These are phyloP conservation scores for Eupsittula cactorum DNA, from an alignment of 2,113 vertebrate genomes.

Conservation along the genomic window DNA sequence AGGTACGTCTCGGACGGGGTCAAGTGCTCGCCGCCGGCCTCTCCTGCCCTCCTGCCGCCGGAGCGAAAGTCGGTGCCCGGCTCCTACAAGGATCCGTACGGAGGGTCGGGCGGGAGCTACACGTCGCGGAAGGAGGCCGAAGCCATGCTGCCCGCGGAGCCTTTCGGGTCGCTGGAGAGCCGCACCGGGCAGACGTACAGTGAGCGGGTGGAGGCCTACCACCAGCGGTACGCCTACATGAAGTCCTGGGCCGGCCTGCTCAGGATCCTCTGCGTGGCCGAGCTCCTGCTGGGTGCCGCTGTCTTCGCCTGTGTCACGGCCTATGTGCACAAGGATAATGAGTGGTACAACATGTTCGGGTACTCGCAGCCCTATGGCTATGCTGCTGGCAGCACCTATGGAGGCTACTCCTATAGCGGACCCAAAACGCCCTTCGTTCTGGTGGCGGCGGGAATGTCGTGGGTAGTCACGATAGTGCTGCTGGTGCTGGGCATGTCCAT, in stretches of 20 bases:
- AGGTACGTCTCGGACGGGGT: conserved; percentile 78
- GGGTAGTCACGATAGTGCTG: conserved; percentile 87
- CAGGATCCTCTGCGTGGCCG: conserved; percentile 81
- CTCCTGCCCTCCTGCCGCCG: conserved; percentile 60
- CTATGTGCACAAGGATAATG: conserved; percentile 94
- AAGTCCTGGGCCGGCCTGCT: conserved; percentile 95
- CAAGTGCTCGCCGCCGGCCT: conserved; percentile 87
- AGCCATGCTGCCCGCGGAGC: conserved; percentile 74
- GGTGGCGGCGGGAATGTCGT: conserved; percentile 85
- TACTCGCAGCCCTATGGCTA: conserved; percentile 81
- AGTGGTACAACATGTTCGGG: conserved; percentile 94
- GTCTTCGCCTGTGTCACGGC: conserved; percentile 95
- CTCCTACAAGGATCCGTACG: conserved; percentile 76
- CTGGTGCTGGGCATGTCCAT: conserved; percentile 91
- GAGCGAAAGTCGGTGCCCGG: conserved; percentile 28
- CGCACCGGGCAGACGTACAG: conserved; percentile 80
- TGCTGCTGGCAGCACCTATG: conserved; percentile 72
- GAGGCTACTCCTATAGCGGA: conserved; percentile 82
- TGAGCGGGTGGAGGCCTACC: conserved; percentile 84
- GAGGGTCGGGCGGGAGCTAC: conserved; percentile 79
- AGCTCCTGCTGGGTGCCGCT: conserved; percentile 88
- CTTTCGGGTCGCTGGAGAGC: conserved; percentile 71
- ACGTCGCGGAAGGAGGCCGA: conserved; percentile 76
- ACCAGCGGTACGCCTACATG: conserved; percentile 89
- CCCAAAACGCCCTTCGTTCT: conserved; percentile 91